Evolutionary conservation across 1,140 invertebrate genomes (phyloP).

Genomic region (Condylostylus longicornis): DNA sequence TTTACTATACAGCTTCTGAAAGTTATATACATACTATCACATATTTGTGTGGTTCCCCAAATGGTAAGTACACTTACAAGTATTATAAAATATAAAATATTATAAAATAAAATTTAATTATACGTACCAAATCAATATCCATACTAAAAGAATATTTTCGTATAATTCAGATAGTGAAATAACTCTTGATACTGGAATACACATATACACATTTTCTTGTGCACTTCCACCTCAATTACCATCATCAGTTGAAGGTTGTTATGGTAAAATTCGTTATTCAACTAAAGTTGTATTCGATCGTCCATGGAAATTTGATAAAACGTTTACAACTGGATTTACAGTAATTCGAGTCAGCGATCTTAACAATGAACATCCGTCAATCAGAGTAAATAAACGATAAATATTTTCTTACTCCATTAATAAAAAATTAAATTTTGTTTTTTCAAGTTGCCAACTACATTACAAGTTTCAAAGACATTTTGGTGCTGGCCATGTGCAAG

Average conservation of each 20-base stretch:
- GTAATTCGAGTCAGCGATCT: conserved; percentile 56
- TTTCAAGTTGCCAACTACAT: conserved; percentile 17
- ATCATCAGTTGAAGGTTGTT: conserved; percentile 55
- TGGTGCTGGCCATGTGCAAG: conserved; percentile 28
- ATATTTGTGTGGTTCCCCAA: too few relatives aligned
- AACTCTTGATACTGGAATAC: conserved; percentile 36
- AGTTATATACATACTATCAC: too few relatives aligned
- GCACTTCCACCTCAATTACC: conserved; percentile 41
- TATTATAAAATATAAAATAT: too few relatives aligned
- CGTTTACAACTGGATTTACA: conserved; percentile 52
- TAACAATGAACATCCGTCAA: conserved; percentile 38
- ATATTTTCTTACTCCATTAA: not conserved
- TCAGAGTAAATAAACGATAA: conserved; percentile 13
- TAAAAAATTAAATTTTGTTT: not conserved
- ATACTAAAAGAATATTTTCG: too few relatives aligned
- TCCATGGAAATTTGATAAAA: conserved; percentile 61
- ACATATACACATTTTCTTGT: conserved; percentile 42
- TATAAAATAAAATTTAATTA: too few relatives aligned
- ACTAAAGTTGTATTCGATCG: conserved; percentile 49
- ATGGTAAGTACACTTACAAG: too few relatives aligned
- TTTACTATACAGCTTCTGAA: too few relatives aligned
- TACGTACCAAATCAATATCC: too few relatives aligned
- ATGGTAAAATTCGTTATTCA: conserved; percentile 52
- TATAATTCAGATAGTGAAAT: conserved; percentile 21
- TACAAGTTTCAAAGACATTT: conserved; percentile 22